These are phyloP conservation scores for Okamejei kenojei DNA, from an alignment of 2,797 vertebrate genomes.

Conservation along the genomic window DNA sequence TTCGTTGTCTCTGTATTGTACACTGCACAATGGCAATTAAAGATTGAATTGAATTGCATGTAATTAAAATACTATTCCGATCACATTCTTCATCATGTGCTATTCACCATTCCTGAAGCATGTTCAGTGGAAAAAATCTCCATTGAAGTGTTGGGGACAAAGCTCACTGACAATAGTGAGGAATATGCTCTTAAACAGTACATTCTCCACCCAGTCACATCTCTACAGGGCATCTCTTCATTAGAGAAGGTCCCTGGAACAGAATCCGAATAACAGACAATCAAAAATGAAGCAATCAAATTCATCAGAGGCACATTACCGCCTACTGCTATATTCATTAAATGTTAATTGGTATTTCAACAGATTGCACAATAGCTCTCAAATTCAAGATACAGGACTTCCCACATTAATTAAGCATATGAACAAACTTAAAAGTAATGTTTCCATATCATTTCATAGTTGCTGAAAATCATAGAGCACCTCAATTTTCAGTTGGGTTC, in stretches of 20 bases:
- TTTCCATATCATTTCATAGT: background rate
- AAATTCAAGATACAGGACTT: background rate
- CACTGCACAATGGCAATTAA: too few species aligned
- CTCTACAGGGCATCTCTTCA: background rate
- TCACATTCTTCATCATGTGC: too few species aligned
- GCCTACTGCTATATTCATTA: too few species aligned
- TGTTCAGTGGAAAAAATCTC: background rate
- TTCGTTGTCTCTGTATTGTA: too few species aligned
- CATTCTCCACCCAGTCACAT: background rate
- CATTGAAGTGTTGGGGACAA: background rate
- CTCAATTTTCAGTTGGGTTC: background rate
- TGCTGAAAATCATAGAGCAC: background rate
- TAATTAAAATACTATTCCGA: background rate
- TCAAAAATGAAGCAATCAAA: background rate
- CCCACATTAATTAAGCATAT: background rate
- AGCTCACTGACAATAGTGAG: background rate
- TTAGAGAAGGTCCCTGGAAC: background rate
- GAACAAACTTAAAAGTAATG: background rate
- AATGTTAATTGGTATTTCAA: background rate
- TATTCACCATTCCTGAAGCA: background rate
- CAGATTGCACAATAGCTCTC: background rate
- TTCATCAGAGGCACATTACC: background rate
- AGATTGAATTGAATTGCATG: too few species aligned
- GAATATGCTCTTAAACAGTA: background rate
- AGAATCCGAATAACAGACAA: background rate